Base-by-base conservation (phyloP, 2,797 vertebrate species). In the Vireo griseus region DNA sequence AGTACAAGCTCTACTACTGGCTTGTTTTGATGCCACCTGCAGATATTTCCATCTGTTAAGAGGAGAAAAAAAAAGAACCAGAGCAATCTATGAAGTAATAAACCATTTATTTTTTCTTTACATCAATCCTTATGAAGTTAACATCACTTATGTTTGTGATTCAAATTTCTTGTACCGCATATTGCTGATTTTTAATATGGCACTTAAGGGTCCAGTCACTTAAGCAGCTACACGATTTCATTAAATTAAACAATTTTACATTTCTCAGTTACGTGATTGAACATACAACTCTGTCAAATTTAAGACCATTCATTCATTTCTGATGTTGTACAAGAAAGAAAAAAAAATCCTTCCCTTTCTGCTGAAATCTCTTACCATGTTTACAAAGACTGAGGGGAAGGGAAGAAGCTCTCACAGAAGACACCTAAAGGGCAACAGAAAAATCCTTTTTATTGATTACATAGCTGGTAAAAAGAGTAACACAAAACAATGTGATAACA, bases 101-200 rank as follows among this genome's bases (percentile, higher is more conserved):
- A 88, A 94, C 67, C 45, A 72, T 94, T 94, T 96, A 92, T 95
- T 89, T 93, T 63, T 72, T 75, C 31, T 92, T 96, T 88, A 90
- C 65, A 94, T 86, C 63, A 37, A 37, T 92, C 33, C 78, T 89
- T 86, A 83, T 29, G 67, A 93, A 77, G 77, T 90, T 71, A 95
- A 51, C 35, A 94, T 48, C 48, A 74, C 26, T 87, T 88, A 45
- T 0, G 2, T 85, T 69, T 84, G 66, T 71, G 57, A 79, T 69
- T 86, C 65, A 40, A 58, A 83, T 67, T 67, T 84, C 51, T 89
- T 84, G 96, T 94, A 95, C 95, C 87, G 72, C 59, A 61, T 82
- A 81, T 78, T 78, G 84, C 92, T 52, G 33, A 82, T 66, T 77
- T 90, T 55, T 77, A 63, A 91, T 48, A 29, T 86, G 76, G 93